Base-by-base conservation (phyloP, 2,113 vertebrate genomes). In the Macaca nemestrina region DNA sequence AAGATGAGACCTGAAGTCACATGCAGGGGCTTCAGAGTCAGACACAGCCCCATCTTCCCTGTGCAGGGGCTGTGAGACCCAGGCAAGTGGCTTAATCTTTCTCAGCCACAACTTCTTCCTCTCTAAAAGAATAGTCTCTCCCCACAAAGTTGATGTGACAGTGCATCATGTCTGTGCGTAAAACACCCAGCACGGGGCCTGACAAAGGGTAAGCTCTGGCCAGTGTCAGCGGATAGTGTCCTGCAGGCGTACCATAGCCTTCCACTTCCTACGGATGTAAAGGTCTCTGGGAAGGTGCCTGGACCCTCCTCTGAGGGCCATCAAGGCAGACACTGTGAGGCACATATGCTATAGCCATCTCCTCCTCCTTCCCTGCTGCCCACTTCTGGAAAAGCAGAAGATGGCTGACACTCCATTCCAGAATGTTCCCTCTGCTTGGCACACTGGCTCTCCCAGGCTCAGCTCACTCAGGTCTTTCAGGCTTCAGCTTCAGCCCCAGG, bases 141-240 rank as follows among this genome's bases (percentile, higher is more conserved):
- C 20, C 20, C 8, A 2, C 32, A 35, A 76, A 50, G 55, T 16
- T 11, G 55, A 23, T 8, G 27, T 0, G 61, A 43, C 83, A 40
- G 1, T 14, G 45, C 27, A 0, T 30, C 48, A 0, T 0, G 3
- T 83, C 20, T 5, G 0, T 0, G 32, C 38, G 6, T 38, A 32
- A 55, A 86, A 20, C 8, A 27, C 9, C 27, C 27, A 1, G 18
- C 61, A 13, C 3, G 1, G 12, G 2, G 0, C 17, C 80, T 25
- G 27, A 43, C 23, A 30, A 13, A 25, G 3, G 72, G 12, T 7
- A 38, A 75, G 72, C 40, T 23, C 52, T 23, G 1, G 18, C 48
- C 9, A 9, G 1, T 0, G 32, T 48, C 73, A 20, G 32, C 4
- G 22, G 10, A 30, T 1, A n/a, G 32, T 12, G 0, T 2, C 48